Evolutionary conservation across 2,888 invertebrate species (phyloP).

Genomic region (Nysson spinosus): DNA sequence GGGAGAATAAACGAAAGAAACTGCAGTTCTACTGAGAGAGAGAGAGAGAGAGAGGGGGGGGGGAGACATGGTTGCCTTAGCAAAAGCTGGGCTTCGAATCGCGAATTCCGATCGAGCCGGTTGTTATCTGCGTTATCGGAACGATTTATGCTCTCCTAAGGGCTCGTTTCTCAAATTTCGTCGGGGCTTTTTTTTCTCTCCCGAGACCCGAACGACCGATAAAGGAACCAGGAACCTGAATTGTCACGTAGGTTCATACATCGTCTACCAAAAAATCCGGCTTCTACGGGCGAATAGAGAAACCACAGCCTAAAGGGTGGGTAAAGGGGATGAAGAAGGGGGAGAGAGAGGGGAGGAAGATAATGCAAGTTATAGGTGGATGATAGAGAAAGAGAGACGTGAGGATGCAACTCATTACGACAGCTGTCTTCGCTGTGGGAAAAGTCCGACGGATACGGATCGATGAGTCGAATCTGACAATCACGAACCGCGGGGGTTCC

Average conservation of each 20-base stretch:
- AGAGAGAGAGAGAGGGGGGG: no score
- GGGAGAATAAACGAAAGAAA: no score
- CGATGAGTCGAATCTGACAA: conserved; percentile 46
- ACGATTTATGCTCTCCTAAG: conserved; percentile 48
- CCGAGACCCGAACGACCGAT: conserved; percentile 30
- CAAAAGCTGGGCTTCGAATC: conserved; percentile 21
- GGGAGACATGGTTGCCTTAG: no score
- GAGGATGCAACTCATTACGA: conserved; percentile 77
- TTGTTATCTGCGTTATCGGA: conserved; percentile 51
- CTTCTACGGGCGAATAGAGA: conserved; percentile 14
- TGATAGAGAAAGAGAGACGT: no score
- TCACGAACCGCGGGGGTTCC: conserved; percentile 41
- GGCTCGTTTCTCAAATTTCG: conserved; percentile 61
- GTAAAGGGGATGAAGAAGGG: conserved; percentile 3
- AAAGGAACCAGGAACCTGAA: conserved; percentile 64
- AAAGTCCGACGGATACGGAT: conserved; percentile 66
- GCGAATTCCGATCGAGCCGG: conserved; percentile 45
- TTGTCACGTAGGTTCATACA: conserved; percentile 67
- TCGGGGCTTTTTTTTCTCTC: conserved; percentile 12
- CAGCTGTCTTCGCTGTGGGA: conserved; percentile 75
- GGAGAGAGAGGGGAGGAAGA: conserved; percentile 6
- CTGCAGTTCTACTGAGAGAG: no score
- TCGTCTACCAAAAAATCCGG: conserved; percentile 45
- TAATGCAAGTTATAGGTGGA: conserved; percentile 12
- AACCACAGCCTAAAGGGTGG: conserved; percentile 27